phyloP scores from a whole-genome alignment of 1,140 invertebrate species.

The Pissodes strobi region DNA sequence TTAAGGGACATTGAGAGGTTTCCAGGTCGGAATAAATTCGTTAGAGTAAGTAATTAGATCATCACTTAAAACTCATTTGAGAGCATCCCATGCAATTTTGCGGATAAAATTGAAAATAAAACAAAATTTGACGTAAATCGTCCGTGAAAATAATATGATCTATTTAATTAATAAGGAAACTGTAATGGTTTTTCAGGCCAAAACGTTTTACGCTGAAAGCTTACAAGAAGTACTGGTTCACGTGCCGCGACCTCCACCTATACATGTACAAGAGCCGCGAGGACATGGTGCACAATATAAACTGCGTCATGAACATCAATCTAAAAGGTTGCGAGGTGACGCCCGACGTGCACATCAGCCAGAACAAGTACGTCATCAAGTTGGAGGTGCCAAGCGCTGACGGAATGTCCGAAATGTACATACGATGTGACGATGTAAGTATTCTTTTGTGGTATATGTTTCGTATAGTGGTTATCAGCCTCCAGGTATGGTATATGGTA shows the following conservation, averaged over 20 bases:
- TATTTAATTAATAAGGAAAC: too few relatives aligned
- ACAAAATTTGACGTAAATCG: too few relatives aligned
- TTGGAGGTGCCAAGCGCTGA: slow-evolving; percentile 91
- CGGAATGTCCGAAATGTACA: slow-evolving; percentile 93
- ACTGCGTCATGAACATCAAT: slow-evolving; percentile 70
- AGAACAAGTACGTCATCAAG: slow-evolving; percentile 92
- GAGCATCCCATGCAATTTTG: too few relatives aligned
- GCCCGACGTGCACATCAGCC: slow-evolving; percentile 92
- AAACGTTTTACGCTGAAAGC: slow-evolving; percentile 91
- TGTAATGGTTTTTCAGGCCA: slow-evolving; percentile 80
- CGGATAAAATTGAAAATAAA: too few relatives aligned
- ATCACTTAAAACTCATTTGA: too few relatives aligned
- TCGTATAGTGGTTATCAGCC: too few relatives aligned
- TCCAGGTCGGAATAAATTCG: too few relatives aligned
- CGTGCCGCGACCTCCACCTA: slow-evolving; percentile 85
- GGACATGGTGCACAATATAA: slow-evolving; percentile 66
- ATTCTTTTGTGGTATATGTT: too few relatives aligned
- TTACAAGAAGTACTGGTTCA: slow-evolving; percentile 91
- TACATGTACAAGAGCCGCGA: slow-evolving; percentile 81
- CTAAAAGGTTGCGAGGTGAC: slow-evolving; percentile 93
- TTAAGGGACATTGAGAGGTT: too few relatives aligned
- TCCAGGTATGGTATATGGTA: too few relatives aligned
- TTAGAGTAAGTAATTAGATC: too few relatives aligned
- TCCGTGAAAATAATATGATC: too few relatives aligned
- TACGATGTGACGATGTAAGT: slow-evolving; percentile 90